A percentile compares a stretch with the other conserved stretches of the same genome.
Evolutionary conservation across 2,888 invertebrate species (phyloP).

Genomic region (Heliconius aoede): DNA sequence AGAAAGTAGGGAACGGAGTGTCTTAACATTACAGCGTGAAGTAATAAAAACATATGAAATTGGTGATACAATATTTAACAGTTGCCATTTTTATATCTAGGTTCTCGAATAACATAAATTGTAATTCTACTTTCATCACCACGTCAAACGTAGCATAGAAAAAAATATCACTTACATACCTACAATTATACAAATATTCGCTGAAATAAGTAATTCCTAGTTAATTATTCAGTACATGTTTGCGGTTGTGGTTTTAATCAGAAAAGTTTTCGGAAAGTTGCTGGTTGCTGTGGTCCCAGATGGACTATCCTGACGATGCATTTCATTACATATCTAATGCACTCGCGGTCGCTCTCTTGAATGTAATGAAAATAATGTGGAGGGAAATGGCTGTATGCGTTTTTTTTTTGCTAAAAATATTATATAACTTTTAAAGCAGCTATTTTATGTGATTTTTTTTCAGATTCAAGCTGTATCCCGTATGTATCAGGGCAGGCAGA

Average conservation of each 20-base stretch:
- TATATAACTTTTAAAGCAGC: background rate
- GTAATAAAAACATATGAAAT: no score
- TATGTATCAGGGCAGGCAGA: no score
- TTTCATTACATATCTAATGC: constrained; percentile 43
- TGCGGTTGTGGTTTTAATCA: constrained; percentile 54
- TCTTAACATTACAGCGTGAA: no score
- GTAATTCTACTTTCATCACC: background rate
- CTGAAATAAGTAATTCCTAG: constrained; percentile 39
- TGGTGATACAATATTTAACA: background rate
- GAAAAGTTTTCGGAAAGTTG: constrained; percentile 53
- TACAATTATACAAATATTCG: constrained; percentile 4
- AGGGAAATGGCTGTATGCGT: background rate
- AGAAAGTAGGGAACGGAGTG: no score
- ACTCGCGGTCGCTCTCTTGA: constrained; percentile 24
- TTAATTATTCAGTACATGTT: constrained; percentile 53
- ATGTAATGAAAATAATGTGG: constrained; percentile 29
- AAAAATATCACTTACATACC: background rate
- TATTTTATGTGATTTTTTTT: background rate
- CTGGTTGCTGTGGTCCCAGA: constrained; percentile 44
- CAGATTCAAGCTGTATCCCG: no score
- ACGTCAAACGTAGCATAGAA: background rate
- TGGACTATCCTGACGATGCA: constrained; percentile 45
- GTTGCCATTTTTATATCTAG: background rate
- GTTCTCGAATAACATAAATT: background rate
- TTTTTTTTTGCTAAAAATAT: constrained; percentile 3